Evolutionary conservation across 2,888 invertebrate genomes (phyloP).

Genomic region (Cabera pusaria): DNA sequence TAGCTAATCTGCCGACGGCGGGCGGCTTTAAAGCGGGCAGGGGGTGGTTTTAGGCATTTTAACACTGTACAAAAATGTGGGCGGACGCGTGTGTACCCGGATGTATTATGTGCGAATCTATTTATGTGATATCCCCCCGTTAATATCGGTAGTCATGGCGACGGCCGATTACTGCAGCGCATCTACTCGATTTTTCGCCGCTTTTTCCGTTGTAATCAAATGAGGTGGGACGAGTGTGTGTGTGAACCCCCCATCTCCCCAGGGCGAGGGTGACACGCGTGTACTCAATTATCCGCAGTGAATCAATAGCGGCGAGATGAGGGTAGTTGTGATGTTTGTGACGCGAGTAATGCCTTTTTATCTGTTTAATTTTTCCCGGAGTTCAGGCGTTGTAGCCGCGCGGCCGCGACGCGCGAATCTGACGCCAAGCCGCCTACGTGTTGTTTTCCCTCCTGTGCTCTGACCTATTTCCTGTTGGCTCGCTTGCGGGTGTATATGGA

Average conservation of each 20-base stretch:
- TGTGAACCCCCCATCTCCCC: slow-evolving; percentile 30
- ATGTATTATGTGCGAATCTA: slow-evolving; percentile 80
- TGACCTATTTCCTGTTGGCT: slow-evolving; percentile 38
- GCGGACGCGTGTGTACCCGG: slow-evolving; percentile 73
- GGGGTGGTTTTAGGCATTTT: slow-evolving; percentile 78
- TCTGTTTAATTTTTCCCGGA: slow-evolving; percentile 59
- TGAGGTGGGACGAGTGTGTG: slow-evolving; percentile 77
- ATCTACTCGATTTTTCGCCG: slow-evolving; percentile 81
- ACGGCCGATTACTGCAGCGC: slow-evolving; percentile 79
- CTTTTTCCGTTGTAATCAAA: slow-evolving; percentile 84
- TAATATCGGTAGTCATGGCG: slow-evolving; percentile 78
- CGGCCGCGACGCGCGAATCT: slow-evolving; percentile 3
- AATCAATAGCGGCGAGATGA: slow-evolving; percentile 82
- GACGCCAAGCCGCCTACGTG: neutral
- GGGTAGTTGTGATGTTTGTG: slow-evolving; percentile 77
- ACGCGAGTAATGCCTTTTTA: slow-evolving; percentile 65
- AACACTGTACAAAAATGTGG: slow-evolving; percentile 79
- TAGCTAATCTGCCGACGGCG: slow-evolving; percentile 84
- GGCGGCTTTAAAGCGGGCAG: slow-evolving; percentile 48
- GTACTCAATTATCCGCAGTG: slow-evolving; percentile 83
- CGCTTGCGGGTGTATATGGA: no score
- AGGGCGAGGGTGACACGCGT: slow-evolving; percentile 69
- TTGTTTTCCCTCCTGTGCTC: slow-evolving; percentile 20
- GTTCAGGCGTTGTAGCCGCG: slow-evolving; percentile 20
- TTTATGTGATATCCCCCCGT: slow-evolving; percentile 73